phyloP scores from a whole-genome alignment of 2,888 invertebrate genomes.

The Drosophila rubida region DNA sequence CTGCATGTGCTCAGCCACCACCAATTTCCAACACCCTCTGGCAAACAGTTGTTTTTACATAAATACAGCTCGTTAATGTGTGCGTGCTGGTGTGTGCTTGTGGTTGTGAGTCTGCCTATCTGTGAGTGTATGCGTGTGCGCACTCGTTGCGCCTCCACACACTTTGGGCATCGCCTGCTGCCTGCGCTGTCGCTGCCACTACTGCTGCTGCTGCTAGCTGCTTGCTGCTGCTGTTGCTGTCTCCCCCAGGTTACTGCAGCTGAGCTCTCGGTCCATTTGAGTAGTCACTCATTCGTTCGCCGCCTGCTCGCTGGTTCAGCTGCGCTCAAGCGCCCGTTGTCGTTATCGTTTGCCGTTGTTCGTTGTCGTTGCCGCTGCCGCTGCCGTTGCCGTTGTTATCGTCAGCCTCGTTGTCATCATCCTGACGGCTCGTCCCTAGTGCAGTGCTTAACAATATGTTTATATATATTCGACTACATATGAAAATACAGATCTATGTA shows the following conservation, averaged over 20 bases:
- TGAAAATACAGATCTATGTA: not conserved
- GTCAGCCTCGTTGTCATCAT: constrained; percentile 34
- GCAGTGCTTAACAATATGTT: constrained; percentile 17
- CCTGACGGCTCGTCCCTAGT: constrained; percentile 30
- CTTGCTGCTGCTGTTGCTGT: constrained; percentile 33
- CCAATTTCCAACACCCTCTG: constrained; percentile 65
- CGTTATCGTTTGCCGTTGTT: constrained; percentile 17
- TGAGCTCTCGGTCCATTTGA: constrained; percentile 74
- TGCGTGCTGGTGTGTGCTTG: constrained; percentile 26
- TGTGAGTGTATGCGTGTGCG: constrained; percentile 67
- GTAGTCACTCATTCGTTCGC: constrained; percentile 77
- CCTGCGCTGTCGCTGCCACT: constrained; percentile 37
- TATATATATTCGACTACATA: not conserved
- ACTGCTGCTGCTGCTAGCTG: constrained; percentile 23
- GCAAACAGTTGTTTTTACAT: constrained; percentile 47
- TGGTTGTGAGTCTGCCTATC: constrained; percentile 21
- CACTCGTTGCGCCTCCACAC: constrained; percentile 74
- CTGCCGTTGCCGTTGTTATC: constrained; percentile 18
- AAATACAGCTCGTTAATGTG: constrained; percentile 18
- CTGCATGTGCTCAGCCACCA: constrained; percentile 68
- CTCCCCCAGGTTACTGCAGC: constrained; percentile 74
- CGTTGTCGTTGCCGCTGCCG: constrained; percentile 29
- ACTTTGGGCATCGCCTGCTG: constrained; percentile 46
- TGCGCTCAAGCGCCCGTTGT: constrained; percentile 67
- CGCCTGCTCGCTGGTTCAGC: constrained; percentile 79